A percentile compares a stretch with the other conserved stretches of the same genome.
These are phyloP conservation scores for Dendrocincla fuliginosa DNA, from an alignment of 2,797 vertebrate species.

Conservation along the genomic window DNA sequence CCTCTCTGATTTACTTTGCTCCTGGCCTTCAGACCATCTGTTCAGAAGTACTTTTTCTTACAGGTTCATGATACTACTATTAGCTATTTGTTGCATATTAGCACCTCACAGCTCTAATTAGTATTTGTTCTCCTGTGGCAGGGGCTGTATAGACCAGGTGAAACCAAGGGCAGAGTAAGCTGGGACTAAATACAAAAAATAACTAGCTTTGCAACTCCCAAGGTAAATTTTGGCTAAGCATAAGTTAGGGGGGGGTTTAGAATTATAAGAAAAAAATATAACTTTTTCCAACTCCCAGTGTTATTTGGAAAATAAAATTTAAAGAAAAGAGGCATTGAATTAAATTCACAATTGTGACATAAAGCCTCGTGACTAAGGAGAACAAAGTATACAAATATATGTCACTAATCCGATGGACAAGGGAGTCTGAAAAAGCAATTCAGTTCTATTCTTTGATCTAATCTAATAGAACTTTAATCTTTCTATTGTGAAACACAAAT, in stretches of 20 bases:
- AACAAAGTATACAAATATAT: background rate
- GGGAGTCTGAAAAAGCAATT: background rate
- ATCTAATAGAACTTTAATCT: conserved; percentile 8
- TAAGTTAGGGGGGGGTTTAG: background rate
- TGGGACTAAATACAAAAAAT: background rate
- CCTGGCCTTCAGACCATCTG: background rate
- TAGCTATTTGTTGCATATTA: background rate
- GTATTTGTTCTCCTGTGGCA: background rate
- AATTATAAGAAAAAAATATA: background rate
- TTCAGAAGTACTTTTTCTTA: background rate
- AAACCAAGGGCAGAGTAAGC: background rate
- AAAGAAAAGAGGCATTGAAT: background rate
- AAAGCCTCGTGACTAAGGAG: background rate
- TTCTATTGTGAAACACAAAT: background rate
- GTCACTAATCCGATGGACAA: background rate
- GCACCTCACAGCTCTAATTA: background rate
- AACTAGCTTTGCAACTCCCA: background rate
- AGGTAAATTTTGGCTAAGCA: background rate
- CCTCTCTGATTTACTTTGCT: background rate
- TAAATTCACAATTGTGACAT: background rate
- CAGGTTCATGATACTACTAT: background rate
- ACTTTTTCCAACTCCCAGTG: background rate
- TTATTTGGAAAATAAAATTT: background rate
- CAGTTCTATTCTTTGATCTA: background rate
- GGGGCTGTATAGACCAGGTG: background rate